phyloP scores from a whole-genome alignment of 2,113 vertebrate genomes.

The Brienomyrus brachyistius region DNA sequence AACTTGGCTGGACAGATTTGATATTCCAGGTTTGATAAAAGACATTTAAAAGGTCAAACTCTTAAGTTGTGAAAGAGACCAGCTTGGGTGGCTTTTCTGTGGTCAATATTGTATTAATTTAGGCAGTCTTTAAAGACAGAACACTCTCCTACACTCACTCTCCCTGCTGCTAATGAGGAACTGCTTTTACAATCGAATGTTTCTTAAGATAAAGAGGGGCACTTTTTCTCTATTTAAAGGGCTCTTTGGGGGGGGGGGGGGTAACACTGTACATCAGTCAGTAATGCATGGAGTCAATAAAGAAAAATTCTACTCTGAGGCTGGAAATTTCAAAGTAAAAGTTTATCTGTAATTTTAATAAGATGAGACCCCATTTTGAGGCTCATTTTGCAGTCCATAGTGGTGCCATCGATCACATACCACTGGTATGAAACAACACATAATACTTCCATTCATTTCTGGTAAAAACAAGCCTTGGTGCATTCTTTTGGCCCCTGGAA shows the following conservation, averaged over 20 bases:
- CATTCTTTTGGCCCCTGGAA: not conserved
- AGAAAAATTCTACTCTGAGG: not conserved
- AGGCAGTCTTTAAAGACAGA: constrained; percentile 1
- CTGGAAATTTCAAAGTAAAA: not conserved
- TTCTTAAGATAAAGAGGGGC: not conserved
- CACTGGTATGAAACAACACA: not conserved
- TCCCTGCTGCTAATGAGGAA: constrained; percentile 15
- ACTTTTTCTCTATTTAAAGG: not conserved
- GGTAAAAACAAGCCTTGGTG: not conserved
- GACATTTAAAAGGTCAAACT: constrained; percentile 23
- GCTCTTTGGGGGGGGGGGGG: not conserved
- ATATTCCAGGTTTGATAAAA: not conserved
- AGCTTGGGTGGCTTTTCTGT: not conserved
- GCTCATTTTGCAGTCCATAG: not conserved
- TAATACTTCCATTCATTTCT: not conserved
- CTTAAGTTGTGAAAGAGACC: not conserved
- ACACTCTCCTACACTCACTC: not conserved
- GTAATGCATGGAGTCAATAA: not conserved
- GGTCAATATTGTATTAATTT: constrained; percentile 19
- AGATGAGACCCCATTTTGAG: constrained; percentile 2
- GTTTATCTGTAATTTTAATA: not conserved
- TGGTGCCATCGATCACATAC: not conserved
- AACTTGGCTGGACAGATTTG: not conserved
- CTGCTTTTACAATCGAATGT: not conserved
- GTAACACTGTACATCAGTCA: not conserved